Base-by-base conservation (phyloP, 2,888 invertebrate species). In the Nomada lathburiana region DNA sequence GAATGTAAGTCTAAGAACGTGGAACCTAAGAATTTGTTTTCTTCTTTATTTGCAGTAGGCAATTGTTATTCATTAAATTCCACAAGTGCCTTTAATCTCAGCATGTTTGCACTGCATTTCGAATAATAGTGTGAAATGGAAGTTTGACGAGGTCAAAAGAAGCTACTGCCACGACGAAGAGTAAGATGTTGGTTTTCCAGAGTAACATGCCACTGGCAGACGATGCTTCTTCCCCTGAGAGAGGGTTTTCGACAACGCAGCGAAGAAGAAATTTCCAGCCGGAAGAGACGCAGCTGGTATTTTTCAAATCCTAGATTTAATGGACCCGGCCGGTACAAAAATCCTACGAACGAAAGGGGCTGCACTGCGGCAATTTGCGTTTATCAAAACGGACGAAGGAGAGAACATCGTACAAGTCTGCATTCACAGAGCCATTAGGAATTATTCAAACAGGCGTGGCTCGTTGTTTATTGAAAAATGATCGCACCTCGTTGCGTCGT, bases 311-410 rank as follows among this genome's bases (percentile, higher is more conserved):
- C 64, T 13, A 63, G 69, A 83, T 68, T 78, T 76, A 83, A 76
- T 78, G 72, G 78, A 78, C 59, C 73, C 60, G 42, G n/a, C 26
- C 60, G 11, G 52, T 60, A 82, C 69, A 82, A 78, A 72, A 72
- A 59, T 69, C 57, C 42, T 13, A 57, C 55, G 55, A 29, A 2
- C 50, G 62, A 57, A 47, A n/a, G 11, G 23, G 9, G 44, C 44
- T n/a, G 16, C 29, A 10, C 18, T 7, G 26, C 23, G 44, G 29
- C 47, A 18, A 29, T 75, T 73, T 59, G 57, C 85, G 62, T 74
- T 68, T 73, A 76, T 85, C 80, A 80, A 80, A 80, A 84, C 71
- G 80, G 57, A 72, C 36, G 74, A 67, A 59, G 74, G 36, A 50
- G 70, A 70, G 57, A 71, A 71, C 65, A 68, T 63, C 53, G 59